Conservation (phyloP, 2,797 vertebrate genomes). For the Triplophysa yarkandensis region DNA sequence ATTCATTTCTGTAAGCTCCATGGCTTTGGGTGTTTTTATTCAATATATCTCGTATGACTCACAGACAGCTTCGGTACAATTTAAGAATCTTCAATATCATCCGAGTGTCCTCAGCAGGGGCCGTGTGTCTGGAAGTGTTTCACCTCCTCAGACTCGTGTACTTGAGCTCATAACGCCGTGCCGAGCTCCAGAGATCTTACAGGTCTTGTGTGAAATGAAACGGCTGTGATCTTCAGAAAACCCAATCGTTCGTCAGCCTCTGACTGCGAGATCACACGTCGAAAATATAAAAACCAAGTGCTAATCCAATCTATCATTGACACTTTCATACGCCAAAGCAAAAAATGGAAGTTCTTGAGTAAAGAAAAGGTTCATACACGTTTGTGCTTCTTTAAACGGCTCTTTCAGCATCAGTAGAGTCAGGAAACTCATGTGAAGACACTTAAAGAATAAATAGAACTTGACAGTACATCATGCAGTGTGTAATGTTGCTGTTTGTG, state of each 20-base stretch:
- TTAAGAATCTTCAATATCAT: constrained; percentile 24
- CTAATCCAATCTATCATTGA: not conserved
- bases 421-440: too few relatives aligned
- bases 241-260: not conserved
- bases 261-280: not conserved
- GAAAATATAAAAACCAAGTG: not conserved
- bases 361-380: not conserved
- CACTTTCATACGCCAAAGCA: not conserved
- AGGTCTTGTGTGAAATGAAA: constrained; percentile 16
- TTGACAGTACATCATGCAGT: too few relatives aligned
- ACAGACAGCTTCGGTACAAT: not conserved
- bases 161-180: constrained; percentile 4
- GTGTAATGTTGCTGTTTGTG: too few relatives aligned
- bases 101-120: constrained; percentile 12
- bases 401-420: not conserved
- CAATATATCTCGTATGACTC: constrained; percentile 9
- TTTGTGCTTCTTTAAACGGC: not conserved
- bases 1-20: not conserved
- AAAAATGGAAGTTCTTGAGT: not conserved
- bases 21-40: not conserved
- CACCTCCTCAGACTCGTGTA: constrained; percentile 69
- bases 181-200: not conserved
- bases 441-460: too few relatives aligned
- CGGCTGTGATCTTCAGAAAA: not conserved
- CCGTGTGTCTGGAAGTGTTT: constrained; percentile 45